Base-by-base conservation (phyloP, 2,113 vertebrate species). In the Tympanuchus pallidicinctus region DNA sequence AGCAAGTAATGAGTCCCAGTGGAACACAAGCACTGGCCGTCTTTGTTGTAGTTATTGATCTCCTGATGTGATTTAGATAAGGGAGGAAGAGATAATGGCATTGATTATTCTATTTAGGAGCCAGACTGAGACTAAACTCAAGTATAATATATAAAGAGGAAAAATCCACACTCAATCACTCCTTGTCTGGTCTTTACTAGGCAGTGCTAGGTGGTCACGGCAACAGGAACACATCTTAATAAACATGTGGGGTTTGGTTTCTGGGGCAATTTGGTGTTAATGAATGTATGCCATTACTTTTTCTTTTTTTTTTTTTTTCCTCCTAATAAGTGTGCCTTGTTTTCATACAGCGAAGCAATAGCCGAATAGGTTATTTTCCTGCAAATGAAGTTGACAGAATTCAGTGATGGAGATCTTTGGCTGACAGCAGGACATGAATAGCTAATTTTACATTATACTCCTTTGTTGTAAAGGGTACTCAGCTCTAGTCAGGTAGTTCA, bases 81-180 rank as follows among this genome's bases (percentile, higher is more conserved):
- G 97, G 74, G 96, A 98, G 97, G 97, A 97, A 97, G 96, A 98
- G 98, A 98, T 98, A 98, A 98, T 98, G 96, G 95, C 96, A 98
- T 98, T 97, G 98, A 98, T 98, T 98, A 98, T 98, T 98, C 97
- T 97, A 98, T 98, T 98, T 98, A 97, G 97, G 95, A 98, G 95
- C 95, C 96, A 93, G 95, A 94, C 97, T 65, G 71, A 97, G 95
- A 96, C 93, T 96, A 97, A 97, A 97, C 96, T 97, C 96, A 93
- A 96, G 96, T 96, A 97, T 94, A 97, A 97, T 88, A 95, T 82
- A 92, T 48, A 95, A 94, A 95, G 83, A 94, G 85, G 87, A 79
- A 95, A 71, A 96, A 89, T 92, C 88, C 89, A 95, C 94, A 88
- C 74, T 97, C 92, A 50, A 89, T 97, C 96, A 96, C 89, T 88